Evolutionary conservation across 1,140 invertebrate species (phyloP), one percentile per base, ranked within the genome.

Genomic region (Planococcus citri): DNA sequence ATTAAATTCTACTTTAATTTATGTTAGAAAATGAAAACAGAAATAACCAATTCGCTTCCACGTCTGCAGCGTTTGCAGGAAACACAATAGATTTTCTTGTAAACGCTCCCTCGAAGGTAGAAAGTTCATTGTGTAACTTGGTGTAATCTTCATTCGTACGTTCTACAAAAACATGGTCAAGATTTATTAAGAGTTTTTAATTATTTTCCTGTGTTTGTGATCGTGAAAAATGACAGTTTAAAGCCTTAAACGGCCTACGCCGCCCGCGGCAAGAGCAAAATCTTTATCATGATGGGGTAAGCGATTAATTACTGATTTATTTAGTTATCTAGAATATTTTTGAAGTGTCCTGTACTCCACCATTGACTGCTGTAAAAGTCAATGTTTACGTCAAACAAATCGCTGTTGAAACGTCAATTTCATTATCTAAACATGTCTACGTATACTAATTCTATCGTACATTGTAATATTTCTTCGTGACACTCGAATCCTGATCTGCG

Each of bases 181-280:
- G 25, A 27, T 21, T 24, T 27, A 25, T 6, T 9, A 27, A 64
- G 17, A 14, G 17, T 64, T 25, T 64, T 25, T 64, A 24, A 24
- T 25, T 25, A 21, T 64, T 64, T 64, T 64, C 24, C 20, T 64
- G 60, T 64, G 60, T 64, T 64, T 64, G 22, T 24, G 20, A 64
- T 4, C 60, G 60, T 25, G 25, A 64, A 27, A 3, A 64, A 64
- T 64, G 60, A 27, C 10, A 25, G 21, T 64, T 20, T 64, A 64
- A 27, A 9, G 60, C 10, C 60, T 64, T 64, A 64, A 64, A 25
- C 6, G 24, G 60, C 60, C 60, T 21, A 27, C 3, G 60, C 60
- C 60, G 60, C 60, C 60, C 12, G 60, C 60, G 60, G 60, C 60
- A 64, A 64, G 60, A 25, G 60, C 20, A 24, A 64, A 24, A 64